Conservation (phyloP, 2,113 vertebrate genomes). For the Axis porcinus region DNA sequence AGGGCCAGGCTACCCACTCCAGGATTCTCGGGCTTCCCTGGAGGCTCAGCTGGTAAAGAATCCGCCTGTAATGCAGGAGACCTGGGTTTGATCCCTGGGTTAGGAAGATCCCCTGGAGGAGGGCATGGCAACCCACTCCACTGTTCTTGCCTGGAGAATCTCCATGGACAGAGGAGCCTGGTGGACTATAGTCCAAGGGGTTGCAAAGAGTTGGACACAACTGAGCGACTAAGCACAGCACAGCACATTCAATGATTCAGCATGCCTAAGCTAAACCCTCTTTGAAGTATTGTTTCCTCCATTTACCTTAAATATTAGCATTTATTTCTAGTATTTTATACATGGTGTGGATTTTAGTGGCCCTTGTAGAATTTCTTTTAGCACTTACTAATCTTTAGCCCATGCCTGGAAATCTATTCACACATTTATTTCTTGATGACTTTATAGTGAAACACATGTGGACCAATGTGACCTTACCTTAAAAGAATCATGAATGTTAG, state of each 20-base stretch:
- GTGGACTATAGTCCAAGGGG: background rate
- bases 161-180: background rate
- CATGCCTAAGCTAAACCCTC: background rate
- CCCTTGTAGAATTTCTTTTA: background rate
- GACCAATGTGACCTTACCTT: background rate
- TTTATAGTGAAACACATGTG: background rate
- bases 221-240: background rate
- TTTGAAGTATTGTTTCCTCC: conserved; percentile 20
- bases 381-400: background rate
- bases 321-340: background rate
- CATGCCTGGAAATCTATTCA: background rate
- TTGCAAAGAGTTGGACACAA: accelerated
- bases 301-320: background rate
- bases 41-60: background rate
- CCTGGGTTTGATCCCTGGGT: background rate
- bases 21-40: background rate
- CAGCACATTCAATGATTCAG: background rate
- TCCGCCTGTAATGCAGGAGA: accelerated
- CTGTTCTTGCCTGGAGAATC: background rate
- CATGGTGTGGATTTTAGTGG: background rate
- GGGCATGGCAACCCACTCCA: background rate
- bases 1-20: background rate
- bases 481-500: background rate
- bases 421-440: background rate
- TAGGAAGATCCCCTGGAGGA: background rate